These are phyloP conservation scores for Mylabris phalerata DNA, from an alignment of 1,140 invertebrate species.

Conservation along the genomic window DNA sequence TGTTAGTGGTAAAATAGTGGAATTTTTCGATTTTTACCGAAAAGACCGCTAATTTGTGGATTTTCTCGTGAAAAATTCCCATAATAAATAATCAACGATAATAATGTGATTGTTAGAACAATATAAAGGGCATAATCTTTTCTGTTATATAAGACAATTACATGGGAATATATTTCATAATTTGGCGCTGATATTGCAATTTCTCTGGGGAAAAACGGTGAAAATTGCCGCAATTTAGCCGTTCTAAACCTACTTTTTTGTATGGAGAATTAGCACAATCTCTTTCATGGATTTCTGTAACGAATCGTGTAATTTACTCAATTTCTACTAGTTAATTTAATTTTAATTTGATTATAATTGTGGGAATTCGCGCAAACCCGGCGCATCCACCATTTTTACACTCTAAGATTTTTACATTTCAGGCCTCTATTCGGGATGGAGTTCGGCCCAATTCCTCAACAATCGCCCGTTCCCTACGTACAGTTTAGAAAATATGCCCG, in stretches of 20 bases:
- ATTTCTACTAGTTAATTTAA: background rate
- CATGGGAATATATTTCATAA: too few relatives aligned
- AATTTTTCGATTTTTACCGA: background rate
- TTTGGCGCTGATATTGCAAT: too few relatives aligned
- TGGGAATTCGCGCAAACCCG: background rate
- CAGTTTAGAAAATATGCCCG: constrained; percentile 72
- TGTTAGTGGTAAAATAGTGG: too few relatives aligned
- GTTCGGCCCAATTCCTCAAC: constrained; percentile 36
- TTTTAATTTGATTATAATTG: background rate
- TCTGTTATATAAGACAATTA: too few relatives aligned
- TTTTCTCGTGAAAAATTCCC: background rate
- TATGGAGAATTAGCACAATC: too few relatives aligned
- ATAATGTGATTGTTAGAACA: background rate
- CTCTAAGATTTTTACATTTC: constrained; percentile 10
- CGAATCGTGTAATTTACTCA: background rate
- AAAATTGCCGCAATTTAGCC: too few relatives aligned
- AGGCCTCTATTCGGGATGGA: constrained; percentile 33
- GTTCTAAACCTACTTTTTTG: too few relatives aligned
- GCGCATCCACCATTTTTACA: background rate
- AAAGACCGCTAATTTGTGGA: background rate
- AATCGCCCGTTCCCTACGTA: constrained; percentile 60
- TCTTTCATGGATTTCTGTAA: background rate
- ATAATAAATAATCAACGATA: background rate
- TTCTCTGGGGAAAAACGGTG: too few relatives aligned
- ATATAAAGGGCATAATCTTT: too few relatives aligned